Conservation (phyloP, 2,797 vertebrate species). For the Malurus splendens region DNA sequence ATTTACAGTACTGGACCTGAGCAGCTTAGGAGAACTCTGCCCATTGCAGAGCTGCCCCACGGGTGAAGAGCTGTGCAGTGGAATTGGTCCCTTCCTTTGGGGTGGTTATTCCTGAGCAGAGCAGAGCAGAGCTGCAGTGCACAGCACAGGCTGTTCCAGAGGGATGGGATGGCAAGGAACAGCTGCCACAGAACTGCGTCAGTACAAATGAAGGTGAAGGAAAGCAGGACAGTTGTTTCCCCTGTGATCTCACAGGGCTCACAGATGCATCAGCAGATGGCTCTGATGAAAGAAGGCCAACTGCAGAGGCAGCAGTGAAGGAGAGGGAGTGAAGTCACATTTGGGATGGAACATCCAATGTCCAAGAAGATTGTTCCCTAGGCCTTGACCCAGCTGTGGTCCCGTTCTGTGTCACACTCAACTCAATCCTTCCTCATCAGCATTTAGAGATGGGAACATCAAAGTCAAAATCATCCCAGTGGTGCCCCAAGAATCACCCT, state of each 20-base stretch:
- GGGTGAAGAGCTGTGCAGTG: not conserved
- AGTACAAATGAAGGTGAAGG: constrained; percentile 54
- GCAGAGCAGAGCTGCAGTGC: not conserved
- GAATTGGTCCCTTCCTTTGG: not conserved
- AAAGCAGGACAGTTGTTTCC: constrained; percentile 56
- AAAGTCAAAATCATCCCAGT: not conserved
- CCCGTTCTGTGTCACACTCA: not conserved
- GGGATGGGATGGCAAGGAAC: not conserved
- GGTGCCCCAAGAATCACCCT: not conserved
- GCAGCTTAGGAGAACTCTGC: not conserved
- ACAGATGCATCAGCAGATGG: constrained; percentile 54
- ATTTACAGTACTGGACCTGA: not conserved
- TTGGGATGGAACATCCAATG: not conserved
- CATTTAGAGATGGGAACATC: not conserved
- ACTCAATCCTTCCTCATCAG: not conserved
- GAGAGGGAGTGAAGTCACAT: not conserved
- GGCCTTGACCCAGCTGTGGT: not conserved
- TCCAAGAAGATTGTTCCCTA: not conserved
- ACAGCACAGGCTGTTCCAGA: not conserved
- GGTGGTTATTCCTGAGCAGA: not conserved
- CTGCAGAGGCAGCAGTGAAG: constrained; percentile 11
- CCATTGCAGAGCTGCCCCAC: not conserved
- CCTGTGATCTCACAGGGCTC: constrained; percentile 21
- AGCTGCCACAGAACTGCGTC: constrained; percentile 39
- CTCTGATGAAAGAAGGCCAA: constrained; percentile 30